Evolutionary conservation across 2,888 invertebrate species (phyloP), one percentile per base, ranked within the genome.

Genomic region (Galerucella pusilla): DNA sequence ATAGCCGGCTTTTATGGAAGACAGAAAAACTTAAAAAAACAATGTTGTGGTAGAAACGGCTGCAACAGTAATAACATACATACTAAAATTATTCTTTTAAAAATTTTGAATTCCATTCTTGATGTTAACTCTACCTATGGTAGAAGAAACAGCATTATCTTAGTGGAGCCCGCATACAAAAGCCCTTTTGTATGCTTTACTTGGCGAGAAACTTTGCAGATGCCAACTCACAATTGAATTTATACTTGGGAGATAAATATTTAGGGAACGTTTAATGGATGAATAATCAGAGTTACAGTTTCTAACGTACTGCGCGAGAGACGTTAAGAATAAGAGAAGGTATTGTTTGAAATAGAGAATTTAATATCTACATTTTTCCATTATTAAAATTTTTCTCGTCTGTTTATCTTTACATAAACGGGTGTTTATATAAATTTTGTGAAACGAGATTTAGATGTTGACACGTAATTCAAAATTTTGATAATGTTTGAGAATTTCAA

Each of bases 131-230:
- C 60, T 28, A 60, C 60, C 60, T 28, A 60, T 60, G 60, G 60
- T 60, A 25, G 4, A 25, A 71, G 52, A 69, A 68, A 59, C 70
- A 68, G 73, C 67, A 57, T 67, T 70, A 70, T 73, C 67, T 73
- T 75, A 71, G 67, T 71, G 70, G 42, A 49, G 72, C 63, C 66
- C 67, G 73, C 72, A 69, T 63, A 73, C 67, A 73, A 73, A 75
- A 59, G 57, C 52, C 69, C 75, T 73, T 75, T 75, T 75, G 75
- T 75, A 66, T 67, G 69, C 70, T 67, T 57, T 70, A 63, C 73
- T 68, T 49, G 69, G 68, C 49, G 71, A 67, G 75, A 75, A 75
- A 73, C 73, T 75, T 70, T 49, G 70, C 75, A 70, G 75, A 75
- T 75, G 75, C 73, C 73, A 66, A 60, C 28, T 60, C 25, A 60